These are phyloP conservation scores for Scomber colias DNA, from an alignment of 2,113 vertebrate genomes.

Conservation along the genomic window DNA sequence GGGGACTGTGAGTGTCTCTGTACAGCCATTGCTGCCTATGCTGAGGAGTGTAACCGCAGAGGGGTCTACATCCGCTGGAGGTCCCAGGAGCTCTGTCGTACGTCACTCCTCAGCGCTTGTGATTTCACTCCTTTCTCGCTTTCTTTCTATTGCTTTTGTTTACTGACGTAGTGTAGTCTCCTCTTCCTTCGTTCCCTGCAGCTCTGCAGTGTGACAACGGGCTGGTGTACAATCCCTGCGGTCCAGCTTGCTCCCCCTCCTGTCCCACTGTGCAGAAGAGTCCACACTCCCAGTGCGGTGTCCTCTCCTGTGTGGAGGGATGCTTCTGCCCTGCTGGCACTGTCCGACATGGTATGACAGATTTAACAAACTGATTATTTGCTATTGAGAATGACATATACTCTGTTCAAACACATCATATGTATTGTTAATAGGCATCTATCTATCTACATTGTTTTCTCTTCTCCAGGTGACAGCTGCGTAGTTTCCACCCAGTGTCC, in stretches of 20 bases:
- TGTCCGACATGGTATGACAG: conserved; percentile 83
- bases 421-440: too few relatives aligned
- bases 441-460: neutral
- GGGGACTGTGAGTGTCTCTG: conserved; percentile 96
- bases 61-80: conserved; percentile 89
- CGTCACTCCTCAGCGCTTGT: conserved; percentile 13
- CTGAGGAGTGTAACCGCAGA: conserved; percentile 87
- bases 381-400: too few relatives aligned
- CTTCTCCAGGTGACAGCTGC: conserved; percentile 83
- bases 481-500: conserved; percentile 84
- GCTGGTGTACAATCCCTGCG: conserved; percentile 89
- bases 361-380: neutral
- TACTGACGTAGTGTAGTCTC: neutral
- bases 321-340: conserved; percentile 90
- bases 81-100: conserved; percentile 94
- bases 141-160: neutral
- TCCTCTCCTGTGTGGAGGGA: conserved; percentile 89
- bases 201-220: conserved; percentile 93
- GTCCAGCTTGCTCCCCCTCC: conserved; percentile 84
- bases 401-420: neutral
- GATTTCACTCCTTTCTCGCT: neutral
- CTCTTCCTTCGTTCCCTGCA: conserved; percentile 56
- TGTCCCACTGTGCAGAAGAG: conserved; percentile 78
- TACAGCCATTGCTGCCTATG: conserved; percentile 90
- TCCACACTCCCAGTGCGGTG: conserved; percentile 79